Conservation (phyloP, 2,113 vertebrate genomes). For the Sinocyclocheilus anophthalmus region DNA sequence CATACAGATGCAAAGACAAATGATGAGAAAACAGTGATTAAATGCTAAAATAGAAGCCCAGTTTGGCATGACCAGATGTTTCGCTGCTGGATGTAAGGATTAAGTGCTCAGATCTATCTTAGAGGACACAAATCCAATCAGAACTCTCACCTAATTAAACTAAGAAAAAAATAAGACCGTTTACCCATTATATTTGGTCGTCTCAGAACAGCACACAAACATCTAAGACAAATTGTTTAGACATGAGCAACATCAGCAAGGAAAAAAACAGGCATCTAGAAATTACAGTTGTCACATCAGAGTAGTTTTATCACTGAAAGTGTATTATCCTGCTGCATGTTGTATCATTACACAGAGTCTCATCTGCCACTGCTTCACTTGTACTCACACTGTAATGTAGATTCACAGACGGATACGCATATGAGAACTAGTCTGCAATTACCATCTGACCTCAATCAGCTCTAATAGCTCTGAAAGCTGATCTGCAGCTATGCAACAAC, state of each 20-base stretch:
- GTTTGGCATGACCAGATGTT: constrained; percentile 5
- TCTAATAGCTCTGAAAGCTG: constrained; percentile 50
- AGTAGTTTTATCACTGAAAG: not conserved
- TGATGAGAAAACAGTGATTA: not conserved
- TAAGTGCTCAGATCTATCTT: constrained; percentile 7
- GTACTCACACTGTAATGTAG: constrained; percentile 43
- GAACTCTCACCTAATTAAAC: constrained; percentile 7
- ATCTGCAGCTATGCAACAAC: constrained; percentile 32
- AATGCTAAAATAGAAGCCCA: not conserved
- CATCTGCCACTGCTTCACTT: constrained; percentile 36
- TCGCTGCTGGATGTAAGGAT: constrained; percentile 5
- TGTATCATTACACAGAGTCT: not conserved
- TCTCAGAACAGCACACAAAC: not conserved
- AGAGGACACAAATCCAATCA: constrained; percentile 23
- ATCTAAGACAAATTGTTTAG: not conserved
- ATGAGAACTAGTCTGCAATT: constrained; percentile 57
- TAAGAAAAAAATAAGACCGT: not conserved
- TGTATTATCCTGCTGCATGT: not conserved
- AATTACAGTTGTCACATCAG: constrained; percentile 2
- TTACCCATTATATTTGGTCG: not conserved
- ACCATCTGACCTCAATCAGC: constrained; percentile 64
- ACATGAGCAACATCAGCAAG: not conserved
- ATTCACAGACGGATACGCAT: constrained; percentile 40
- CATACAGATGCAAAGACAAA: not conserved
- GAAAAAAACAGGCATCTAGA: not conserved